phyloP scores from a whole-genome alignment of 2,888 invertebrate genomes.

The Apodemia zela region DNA sequence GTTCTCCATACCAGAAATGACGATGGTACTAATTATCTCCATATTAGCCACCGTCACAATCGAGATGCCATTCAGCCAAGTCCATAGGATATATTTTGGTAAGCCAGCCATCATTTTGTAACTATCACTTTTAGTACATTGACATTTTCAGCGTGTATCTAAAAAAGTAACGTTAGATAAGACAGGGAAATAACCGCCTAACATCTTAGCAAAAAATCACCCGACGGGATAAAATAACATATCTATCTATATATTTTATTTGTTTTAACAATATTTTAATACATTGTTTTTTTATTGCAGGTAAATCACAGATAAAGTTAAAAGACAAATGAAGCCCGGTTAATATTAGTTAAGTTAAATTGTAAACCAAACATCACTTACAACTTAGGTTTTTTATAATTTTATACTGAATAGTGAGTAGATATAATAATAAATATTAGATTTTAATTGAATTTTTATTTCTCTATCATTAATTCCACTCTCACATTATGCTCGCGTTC shows the following conservation, averaged over 20 bases:
- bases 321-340: slow-evolving; percentile 55
- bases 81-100: slow-evolving; percentile 77
- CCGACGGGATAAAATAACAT: no score
- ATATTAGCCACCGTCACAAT: slow-evolving; percentile 72
- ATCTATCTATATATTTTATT: no score
- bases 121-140: neutral
- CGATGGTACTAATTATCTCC: slow-evolving; percentile 64
- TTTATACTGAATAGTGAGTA: slow-evolving; percentile 48
- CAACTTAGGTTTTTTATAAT: slow-evolving; percentile 47
- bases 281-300: slow-evolving; percentile 46
- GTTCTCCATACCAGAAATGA: slow-evolving; percentile 73
- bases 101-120: slow-evolving; percentile 33
- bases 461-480: neutral
- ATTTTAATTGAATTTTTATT: slow-evolving; percentile 21
- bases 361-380: slow-evolving; percentile 54
- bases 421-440: slow-evolving; percentile 41
- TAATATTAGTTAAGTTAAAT: slow-evolving; percentile 39
- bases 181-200: no score
- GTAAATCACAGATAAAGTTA: slow-evolving; percentile 67
- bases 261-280: no score
- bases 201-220: no score
- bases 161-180: no score
- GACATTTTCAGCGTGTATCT: no score
- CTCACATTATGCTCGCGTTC: no score
- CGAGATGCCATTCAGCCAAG: slow-evolving; percentile 82